Conservation (phyloP, 1,140 invertebrate genomes). For the Lepidotrigona ventralis region DNA sequence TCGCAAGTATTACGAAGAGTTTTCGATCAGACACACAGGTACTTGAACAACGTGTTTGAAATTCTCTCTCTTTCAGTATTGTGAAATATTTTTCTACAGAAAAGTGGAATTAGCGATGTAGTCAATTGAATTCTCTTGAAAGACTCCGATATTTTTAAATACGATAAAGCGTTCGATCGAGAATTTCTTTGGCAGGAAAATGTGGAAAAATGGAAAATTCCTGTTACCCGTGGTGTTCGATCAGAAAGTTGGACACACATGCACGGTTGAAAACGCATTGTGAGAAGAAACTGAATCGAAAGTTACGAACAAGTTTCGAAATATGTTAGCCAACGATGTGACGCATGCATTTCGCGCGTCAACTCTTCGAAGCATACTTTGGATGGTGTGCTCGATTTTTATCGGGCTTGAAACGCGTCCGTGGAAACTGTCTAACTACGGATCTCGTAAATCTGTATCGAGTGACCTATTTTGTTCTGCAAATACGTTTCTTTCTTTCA, state of each 20-base stretch:
- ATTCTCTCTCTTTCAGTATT: too few species aligned
- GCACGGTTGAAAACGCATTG: not conserved
- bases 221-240: not conserved
- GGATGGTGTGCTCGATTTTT: not conserved
- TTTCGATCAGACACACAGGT: too few species aligned
- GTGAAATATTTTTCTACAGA: too few species aligned
- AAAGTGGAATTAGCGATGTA: too few species aligned
- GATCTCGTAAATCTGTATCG: too few species aligned
- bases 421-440: not conserved
- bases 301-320: conserved; percentile 1
- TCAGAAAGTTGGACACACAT: not conserved
- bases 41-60: too few species aligned
- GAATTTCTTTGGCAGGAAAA: too few species aligned
- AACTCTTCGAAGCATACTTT: conserved; percentile 3
- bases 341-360: not conserved
- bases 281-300: conserved; percentile 13
- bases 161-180: too few species aligned
- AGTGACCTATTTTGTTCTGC: not conserved
- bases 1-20: too few species aligned
- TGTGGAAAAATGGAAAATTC: not conserved
- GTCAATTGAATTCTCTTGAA: too few species aligned
- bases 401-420: not conserved
- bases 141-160: too few species aligned
- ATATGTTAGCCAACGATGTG: not conserved
- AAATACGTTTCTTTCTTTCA: not conserved